phyloP scores from a whole-genome alignment of 2,888 invertebrate genomes.

The Lamproptera curius region DNA sequence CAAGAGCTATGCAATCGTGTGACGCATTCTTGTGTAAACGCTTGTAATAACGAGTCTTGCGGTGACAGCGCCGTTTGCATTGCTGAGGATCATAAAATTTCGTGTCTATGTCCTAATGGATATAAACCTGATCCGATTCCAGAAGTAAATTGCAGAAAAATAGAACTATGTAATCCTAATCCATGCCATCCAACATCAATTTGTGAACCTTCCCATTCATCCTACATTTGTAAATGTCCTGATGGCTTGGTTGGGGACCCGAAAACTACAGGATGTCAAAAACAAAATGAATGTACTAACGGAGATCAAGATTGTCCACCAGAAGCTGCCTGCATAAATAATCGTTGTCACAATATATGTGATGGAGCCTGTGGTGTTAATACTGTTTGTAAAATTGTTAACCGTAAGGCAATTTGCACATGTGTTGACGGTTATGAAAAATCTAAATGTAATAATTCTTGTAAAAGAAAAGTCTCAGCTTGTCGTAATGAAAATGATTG shows the following conservation, averaged over 20 bases:
- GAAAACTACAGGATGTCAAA: slow-evolving; percentile 84
- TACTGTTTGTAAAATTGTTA: slow-evolving; percentile 87
- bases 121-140: slow-evolving; percentile 88
- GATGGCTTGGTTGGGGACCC: slow-evolving; percentile 88
- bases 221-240: slow-evolving; percentile 89
- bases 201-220: slow-evolving; percentile 83
- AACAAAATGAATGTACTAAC: slow-evolving; percentile 85
- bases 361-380: slow-evolving; percentile 90
- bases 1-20: slow-evolving; percentile 89
- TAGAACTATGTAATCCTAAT: slow-evolving; percentile 85
- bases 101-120: slow-evolving; percentile 92
- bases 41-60: slow-evolving; percentile 89
- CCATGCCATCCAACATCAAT: slow-evolving; percentile 90
- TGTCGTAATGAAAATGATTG: slow-evolving; percentile 88
- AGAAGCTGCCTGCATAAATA: slow-evolving; percentile 84
- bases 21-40: slow-evolving; percentile 89
- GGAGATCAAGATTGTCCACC: slow-evolving; percentile 87
- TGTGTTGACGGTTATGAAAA: slow-evolving; percentile 88
- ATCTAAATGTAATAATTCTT: slow-evolving; percentile 78
- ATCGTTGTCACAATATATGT: slow-evolving; percentile 89
- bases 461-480: slow-evolving; percentile 82
- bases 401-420: slow-evolving; percentile 86
- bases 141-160: slow-evolving; percentile 87
- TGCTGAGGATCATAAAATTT: slow-evolving; percentile 88
- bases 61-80: slow-evolving; percentile 93